Base-by-base conservation (phyloP, 2,888 invertebrate genomes). In the Sphinx pinastri region DNA sequence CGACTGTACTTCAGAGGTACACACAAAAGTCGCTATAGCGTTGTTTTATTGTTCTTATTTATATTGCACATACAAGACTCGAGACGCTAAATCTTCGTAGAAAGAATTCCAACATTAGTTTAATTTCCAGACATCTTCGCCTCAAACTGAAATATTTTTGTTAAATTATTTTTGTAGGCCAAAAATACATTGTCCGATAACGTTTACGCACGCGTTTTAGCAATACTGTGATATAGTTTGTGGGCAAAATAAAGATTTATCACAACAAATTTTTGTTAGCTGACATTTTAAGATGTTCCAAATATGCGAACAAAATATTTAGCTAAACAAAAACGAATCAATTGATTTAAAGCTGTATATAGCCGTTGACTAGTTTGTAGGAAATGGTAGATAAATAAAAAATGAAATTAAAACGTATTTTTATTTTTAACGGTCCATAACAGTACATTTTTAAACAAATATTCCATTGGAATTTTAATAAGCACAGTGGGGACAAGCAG, bases 291-390 rank as follows among this genome's bases (percentile, higher is more conserved):
- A 19, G 12, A 19, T 68, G 38, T 67, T 54, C 25, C 67, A 31
- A 54, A 67, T 31, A 55, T 16, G 16, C 55, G 55, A 16, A 19
- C 19, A 55, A 55, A 55, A 55, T 63, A 63, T 63, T 63, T 63
- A 63, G 63, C 63, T 63, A 49, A 63, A 63, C 63, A 63, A 25
- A 67, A 59, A 67, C n/a, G 38, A 47, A 68, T 58, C 16, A 31
- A 52, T 49, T 49, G 67, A 74, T 81, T 78, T 77, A 77, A 81
- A 76, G 89, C 89, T 93, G 93, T 93, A 93, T 71, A 94, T 93
- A 93, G 87, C 88, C 84, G 92, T 93, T 93, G 86, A 92, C 84
- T 93, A 93, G 93, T 94, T 83, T 85, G 91, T 93, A 93, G 93
- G 87, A 86, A 82, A 84, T 86, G 84, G 85, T 85, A 88, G 88